These are phyloP conservation scores for Sorex maritimensis DNA, from an alignment of 2,797 vertebrate genomes.

Conservation along the genomic window DNA sequence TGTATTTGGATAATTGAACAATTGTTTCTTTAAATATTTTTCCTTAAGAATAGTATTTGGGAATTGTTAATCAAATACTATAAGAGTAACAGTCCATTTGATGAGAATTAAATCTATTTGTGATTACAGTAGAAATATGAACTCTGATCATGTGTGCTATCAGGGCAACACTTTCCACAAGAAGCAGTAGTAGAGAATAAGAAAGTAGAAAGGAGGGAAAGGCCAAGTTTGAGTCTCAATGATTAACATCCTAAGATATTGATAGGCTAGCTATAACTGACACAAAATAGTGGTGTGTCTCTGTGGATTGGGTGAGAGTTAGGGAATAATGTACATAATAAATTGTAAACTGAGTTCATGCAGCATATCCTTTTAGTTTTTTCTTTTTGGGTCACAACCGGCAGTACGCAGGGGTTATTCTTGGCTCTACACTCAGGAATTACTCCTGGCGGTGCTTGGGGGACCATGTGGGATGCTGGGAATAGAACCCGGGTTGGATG, in stretches of 20 bases:
- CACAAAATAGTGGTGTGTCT: not conserved
- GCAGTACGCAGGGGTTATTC: no score
- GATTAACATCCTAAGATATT: not conserved
- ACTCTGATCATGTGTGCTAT: conserved; percentile 81
- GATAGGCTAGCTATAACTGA: not conserved
- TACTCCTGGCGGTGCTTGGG: no score
- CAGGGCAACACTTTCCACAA: conserved; percentile 78
- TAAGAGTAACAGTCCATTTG: conserved; percentile 89
- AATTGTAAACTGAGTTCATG: conserved; percentile 62
- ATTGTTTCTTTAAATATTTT: conserved; percentile 88
- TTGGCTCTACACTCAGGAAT: no score
- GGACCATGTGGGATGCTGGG: no score
- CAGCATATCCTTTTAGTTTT: not conserved
- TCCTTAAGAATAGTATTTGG: conserved; percentile 86
- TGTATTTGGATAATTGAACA: conserved; percentile 85
- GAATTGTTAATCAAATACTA: conserved; percentile 76
- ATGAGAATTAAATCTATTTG: conserved; percentile 89
- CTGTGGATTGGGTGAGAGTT: rapidly evolving
- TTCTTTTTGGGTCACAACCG: no score
- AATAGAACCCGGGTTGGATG: no score
- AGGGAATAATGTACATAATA: conserved; percentile 16
- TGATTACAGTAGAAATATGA: conserved; percentile 89
- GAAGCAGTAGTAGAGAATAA: not conserved
- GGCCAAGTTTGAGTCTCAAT: not conserved
- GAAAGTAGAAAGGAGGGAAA: conserved; percentile 2